phyloP scores from a whole-genome alignment of 2,888 invertebrate genomes.

The Vandiemenella viatica region DNA sequence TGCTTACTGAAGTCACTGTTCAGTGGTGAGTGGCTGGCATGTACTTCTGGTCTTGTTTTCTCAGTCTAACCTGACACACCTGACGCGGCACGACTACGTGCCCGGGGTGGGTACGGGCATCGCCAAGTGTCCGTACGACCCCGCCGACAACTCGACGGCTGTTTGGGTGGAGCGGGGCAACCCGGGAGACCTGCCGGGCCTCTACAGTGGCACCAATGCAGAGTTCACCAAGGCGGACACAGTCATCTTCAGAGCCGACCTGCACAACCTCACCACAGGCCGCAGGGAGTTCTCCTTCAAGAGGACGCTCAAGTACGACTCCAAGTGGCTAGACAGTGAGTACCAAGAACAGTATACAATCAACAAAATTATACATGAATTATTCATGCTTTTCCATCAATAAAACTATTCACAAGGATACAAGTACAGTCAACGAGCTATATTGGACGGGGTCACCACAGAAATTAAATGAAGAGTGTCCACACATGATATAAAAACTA shows the following conservation, averaged over 20 bases:
- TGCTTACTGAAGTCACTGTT: too few species aligned
- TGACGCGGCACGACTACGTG: conserved; percentile 74
- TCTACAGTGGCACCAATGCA: conserved; percentile 95
- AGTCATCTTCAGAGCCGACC: conserved; percentile 90
- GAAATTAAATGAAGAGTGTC: too few species aligned
- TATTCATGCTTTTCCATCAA: too few species aligned
- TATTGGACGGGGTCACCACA: too few species aligned
- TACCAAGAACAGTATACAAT: too few species aligned
- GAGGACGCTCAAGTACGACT: conserved; percentile 90
- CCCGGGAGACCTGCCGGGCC: conserved; percentile 78
- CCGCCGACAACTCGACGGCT: conserved; percentile 92
- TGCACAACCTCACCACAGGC: conserved; percentile 77
- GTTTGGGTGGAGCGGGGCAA: conserved; percentile 93
- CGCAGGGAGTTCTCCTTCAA: conserved; percentile 79
- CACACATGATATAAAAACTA: too few species aligned
- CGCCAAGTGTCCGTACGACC: conserved; percentile 95
- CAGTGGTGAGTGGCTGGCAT: too few species aligned
- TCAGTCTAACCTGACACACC: conserved; percentile 76
- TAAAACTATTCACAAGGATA: too few species aligned
- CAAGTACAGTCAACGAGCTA: too few species aligned
- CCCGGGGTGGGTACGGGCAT: conserved; percentile 87
- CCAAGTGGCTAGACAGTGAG: conserved; percentile 98
- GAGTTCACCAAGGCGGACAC: conserved; percentile 96
- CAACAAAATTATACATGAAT: too few species aligned
- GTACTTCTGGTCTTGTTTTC: too few species aligned